Conservation (phyloP, 2,888 invertebrate species). For the Drosophila imparisetae region DNA sequence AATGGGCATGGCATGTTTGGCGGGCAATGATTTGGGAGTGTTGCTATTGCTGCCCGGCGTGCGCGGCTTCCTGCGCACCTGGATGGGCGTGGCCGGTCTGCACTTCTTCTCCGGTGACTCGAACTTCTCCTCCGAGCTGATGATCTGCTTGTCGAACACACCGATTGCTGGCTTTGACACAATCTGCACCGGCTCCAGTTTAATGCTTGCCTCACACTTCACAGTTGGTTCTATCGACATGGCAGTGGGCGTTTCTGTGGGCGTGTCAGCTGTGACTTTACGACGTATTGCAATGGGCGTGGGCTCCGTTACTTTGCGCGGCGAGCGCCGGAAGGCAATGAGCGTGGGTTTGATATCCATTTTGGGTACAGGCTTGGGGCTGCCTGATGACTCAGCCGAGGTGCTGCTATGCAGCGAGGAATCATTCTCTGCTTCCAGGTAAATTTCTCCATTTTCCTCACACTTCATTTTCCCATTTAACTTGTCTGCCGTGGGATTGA, state of each 20-base stretch:
- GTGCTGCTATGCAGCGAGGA: conserved; percentile 68
- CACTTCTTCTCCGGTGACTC: conserved; percentile 82
- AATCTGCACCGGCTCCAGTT: conserved; percentile 12
- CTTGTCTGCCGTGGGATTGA: background rate
- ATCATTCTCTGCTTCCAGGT: conserved; percentile 66
- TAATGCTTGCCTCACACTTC: conserved; percentile 26
- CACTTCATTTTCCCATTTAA: conserved; percentile 16
- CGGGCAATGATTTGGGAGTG: conserved; percentile 49
- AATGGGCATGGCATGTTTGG: conserved; percentile 79
- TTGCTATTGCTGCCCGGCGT: conserved; percentile 59
- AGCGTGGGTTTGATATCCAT: conserved; percentile 36
- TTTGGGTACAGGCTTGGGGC: conserved; percentile 32
- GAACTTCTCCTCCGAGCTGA: conserved; percentile 83
- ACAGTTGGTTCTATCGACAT: conserved; percentile 1
- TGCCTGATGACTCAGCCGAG: conserved; percentile 30
- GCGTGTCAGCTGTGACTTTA: conserved; percentile 21
- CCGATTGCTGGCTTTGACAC: conserved; percentile 29
- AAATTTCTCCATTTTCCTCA: conserved; percentile 32
- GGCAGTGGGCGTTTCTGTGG: conserved; percentile 19
- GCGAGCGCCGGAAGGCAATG: conserved; percentile 60
- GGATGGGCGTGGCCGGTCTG: conserved; percentile 83
- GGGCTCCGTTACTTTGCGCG: conserved; percentile 48
- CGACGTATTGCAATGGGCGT: conserved; percentile 51
- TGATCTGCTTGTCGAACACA: conserved; percentile 80
- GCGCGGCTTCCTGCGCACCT: conserved; percentile 82